Percentiles rank a stretch among this genome's conserved stretches.
Conservation (phyloP, 2,888 invertebrate genomes). For the Druceiella hillmani region DNA sequence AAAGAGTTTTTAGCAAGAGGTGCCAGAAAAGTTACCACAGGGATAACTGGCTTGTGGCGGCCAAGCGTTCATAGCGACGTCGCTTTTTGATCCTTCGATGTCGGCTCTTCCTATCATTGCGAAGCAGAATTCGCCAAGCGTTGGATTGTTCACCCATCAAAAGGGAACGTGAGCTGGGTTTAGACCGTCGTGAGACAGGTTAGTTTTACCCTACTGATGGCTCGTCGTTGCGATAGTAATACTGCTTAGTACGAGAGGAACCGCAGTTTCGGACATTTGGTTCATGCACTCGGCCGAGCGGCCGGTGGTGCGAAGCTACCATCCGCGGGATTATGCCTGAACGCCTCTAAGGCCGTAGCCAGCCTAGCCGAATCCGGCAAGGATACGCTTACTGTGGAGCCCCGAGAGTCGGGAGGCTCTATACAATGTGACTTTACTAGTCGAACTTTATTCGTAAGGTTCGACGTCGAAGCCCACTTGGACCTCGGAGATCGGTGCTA, state of each 20-base stretch:
- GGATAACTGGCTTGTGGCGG: conserved; percentile 64
- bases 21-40: conserved; percentile 70
- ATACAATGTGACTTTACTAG: conserved; percentile 39
- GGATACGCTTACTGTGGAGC: conserved; percentile 36
- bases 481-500: conserved; percentile 33
- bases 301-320: conserved; percentile 63
- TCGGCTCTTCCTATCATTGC: conserved; percentile 72
- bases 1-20: conserved; percentile 57
- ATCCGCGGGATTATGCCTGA: conserved; percentile 57
- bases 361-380: conserved; percentile 50
- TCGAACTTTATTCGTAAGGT: conserved; percentile 32
- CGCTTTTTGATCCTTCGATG: conserved; percentile 68
- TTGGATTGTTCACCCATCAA: conserved; percentile 67
- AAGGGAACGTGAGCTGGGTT: conserved; percentile 62
- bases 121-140: conserved; percentile 67
- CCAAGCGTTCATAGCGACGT: conserved; percentile 61
- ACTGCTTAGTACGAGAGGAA: conserved; percentile 53
- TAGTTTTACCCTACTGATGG: conserved; percentile 57
- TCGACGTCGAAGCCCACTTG: conserved; percentile 36
- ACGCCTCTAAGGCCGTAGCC: conserved; percentile 59
- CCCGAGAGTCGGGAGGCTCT: conserved; percentile 43
- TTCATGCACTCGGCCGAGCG: conserved; percentile 57
- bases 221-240: conserved; percentile 51
- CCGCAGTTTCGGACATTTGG: conserved; percentile 56
- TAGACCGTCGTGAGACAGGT: conserved; percentile 61